Evolutionary conservation across 2,797 vertebrate genomes (phyloP), one percentile per base, ranked within the genome.

Genomic region (Chaetodon trifasciatus): DNA sequence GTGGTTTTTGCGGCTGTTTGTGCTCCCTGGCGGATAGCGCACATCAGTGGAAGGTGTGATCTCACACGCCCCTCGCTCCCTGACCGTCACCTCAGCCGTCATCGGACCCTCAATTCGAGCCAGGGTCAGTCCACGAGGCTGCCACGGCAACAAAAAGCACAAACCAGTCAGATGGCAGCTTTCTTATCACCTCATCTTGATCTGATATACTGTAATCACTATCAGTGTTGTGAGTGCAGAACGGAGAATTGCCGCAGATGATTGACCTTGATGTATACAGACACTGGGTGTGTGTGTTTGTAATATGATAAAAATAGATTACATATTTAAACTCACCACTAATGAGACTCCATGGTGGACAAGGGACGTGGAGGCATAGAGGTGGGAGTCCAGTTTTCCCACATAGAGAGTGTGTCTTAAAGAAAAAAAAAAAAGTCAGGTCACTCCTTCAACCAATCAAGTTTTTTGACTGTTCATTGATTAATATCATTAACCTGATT

Each of bases 111-210:
- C 96, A 0, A 95, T 91, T 17, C 95, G 95, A 4, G 96, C 96
- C 93, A 99, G 93, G 0, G 94, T 97, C 90, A 99, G 93, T 60
- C 98, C 97, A 13, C 96, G 97, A 2, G 98, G 98, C 98, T 99
- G 81, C 12, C 68, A 70, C n/a, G 52, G 73, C 68, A 74, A 87
- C 40, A 69, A 83, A 23, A 49, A 50, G 21, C 64, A 68, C 15
- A 84, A 53, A 70, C 1, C 11, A 21, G 21, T 71, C 39, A 77
- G 32, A 47, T 66, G 44, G 50, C 13, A 40, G 21, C 62, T 3
- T 24, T 19, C 16, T 44, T 12, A 52, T 35, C 6, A 21, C 2
- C 13, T 1, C 39, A 64, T 35, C 23, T n/a, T 64, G 49, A 76
- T 56, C 32, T 28, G 35, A 70, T 37, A 11, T 39, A 39, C 5